Base-by-base conservation (phyloP, 2,113 vertebrate species). In the Corythaixoides concolor region DNA sequence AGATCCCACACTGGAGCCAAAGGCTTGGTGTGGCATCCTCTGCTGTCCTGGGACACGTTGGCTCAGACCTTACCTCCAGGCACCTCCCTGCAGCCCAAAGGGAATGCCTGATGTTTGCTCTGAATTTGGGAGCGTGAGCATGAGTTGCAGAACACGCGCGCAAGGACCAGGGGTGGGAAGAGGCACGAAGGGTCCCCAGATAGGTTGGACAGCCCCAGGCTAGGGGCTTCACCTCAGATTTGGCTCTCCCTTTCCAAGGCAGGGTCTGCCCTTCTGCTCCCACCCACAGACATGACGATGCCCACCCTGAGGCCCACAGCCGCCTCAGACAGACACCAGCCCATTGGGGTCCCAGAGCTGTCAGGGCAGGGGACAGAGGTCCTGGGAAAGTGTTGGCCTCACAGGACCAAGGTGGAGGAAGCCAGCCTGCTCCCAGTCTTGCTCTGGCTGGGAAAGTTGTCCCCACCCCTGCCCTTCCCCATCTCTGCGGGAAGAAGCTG, bases 231-330 rank as follows among this genome's bases (percentile, higher is more conserved):
- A 37, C 17, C 47, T 52, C 69, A 20, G 58, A 3, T 39, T 35
- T 66, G 60, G 17, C 20, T 41, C 33, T 77, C 49, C 49, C 49
- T 22, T 49, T 22, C 49, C 49, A 49, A 49, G 21, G 49, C 49
- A 21, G 49, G 19, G 19, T 49, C 49, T 49, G 49, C 18, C 49
- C 49, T 49, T 49, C 49, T 22, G 49, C 49, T 49, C 49, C 39
- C 52, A 15, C 1, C 1, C 49, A 19, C 0, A 0, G 47, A 73
- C 69, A 56, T 0, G 0, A 45, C 35, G 55, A 59, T 12, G 4
- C 11, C 5, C 39, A 13, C 7, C 28, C 18, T 11, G 23, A 35
- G 50, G 28, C 35, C 63, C 19, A 15, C 3, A 3, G 9, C 27
- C 35, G 39, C 16, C 73, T 60, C 1, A 0, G 28, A n/a, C 14